These are phyloP conservation scores for Suillia variegata DNA, from an alignment of 2,888 invertebrate genomes.

Conservation along the genomic window DNA sequence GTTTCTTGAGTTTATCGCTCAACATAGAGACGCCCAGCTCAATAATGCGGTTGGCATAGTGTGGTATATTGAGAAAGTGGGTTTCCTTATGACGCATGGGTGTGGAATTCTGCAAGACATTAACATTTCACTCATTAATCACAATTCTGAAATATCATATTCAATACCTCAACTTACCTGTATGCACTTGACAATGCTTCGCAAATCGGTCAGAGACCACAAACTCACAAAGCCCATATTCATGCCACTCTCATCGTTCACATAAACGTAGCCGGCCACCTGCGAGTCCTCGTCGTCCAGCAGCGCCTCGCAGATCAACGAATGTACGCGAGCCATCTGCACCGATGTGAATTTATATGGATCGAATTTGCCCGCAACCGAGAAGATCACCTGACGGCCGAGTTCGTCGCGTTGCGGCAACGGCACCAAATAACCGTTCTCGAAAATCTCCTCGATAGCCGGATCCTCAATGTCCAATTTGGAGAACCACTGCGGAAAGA, in stretches of 20 bases:
- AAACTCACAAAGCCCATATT: constrained; percentile 82
- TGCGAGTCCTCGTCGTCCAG: constrained; percentile 85
- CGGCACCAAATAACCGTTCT: constrained; percentile 79
- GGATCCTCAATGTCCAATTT: constrained; percentile 81
- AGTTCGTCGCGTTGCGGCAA: constrained; percentile 74
- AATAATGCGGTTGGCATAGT: constrained; percentile 79
- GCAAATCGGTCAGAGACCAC: constrained; percentile 80
- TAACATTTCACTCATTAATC: background rate
- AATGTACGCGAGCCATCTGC: constrained; percentile 85
- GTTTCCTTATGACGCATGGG: constrained; percentile 91
- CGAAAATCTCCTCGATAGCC: constrained; percentile 78
- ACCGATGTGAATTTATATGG: constrained; percentile 77
- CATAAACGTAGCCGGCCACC: constrained; percentile 82
- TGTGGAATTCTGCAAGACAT: constrained; percentile 72
- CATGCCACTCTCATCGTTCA: constrained; percentile 82
- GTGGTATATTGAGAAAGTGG: constrained; percentile 84
- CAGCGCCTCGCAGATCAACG: constrained; percentile 81
- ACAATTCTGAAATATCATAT: background rate
- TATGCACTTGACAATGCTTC: constrained; percentile 77
- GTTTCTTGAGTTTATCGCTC: constrained; percentile 81
- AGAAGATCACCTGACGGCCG: constrained; percentile 79
- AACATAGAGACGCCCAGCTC: constrained; percentile 82
- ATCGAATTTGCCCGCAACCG: constrained; percentile 80
- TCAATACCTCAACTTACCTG: constrained; percentile 64
- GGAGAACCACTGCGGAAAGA: constrained; percentile 86